Percentiles rank a stretch among this genome's conserved stretches.
phyloP scores from a whole-genome alignment of 2,113 vertebrate genomes.

The Arizona elegans region DNA sequence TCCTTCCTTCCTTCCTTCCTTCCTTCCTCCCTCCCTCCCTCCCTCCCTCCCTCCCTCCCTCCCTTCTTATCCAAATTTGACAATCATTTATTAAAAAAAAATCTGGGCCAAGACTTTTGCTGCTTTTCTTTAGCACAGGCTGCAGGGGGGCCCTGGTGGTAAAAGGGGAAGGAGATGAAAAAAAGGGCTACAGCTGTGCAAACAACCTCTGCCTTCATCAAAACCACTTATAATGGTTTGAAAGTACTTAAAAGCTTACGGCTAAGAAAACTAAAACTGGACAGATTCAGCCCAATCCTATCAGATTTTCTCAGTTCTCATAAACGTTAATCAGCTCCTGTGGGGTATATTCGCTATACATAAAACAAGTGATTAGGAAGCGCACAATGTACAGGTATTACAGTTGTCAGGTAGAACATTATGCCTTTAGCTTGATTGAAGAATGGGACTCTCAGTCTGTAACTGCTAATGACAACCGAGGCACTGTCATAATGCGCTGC shows the following conservation, averaged over 20 bases:
- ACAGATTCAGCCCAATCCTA: slow-evolving; percentile 77
- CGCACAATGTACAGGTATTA: slow-evolving; percentile 48
- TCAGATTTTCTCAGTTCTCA: slow-evolving; percentile 78
- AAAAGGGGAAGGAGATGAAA: too few species aligned
- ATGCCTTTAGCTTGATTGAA: neutral
- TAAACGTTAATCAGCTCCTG: slow-evolving; percentile 78
- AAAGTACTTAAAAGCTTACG: slow-evolving; percentile 77
- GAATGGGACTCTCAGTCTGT: neutral
- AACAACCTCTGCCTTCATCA: slow-evolving; percentile 47
- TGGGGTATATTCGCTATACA: slow-evolving; percentile 59
- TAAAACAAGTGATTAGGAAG: slow-evolving; percentile 61
- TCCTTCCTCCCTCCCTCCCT: too few species aligned
- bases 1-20: too few species aligned
- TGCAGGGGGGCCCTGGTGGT: accelerated
- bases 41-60: too few species aligned
- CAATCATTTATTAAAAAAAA: slow-evolving; percentile 68
- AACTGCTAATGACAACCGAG: neutral
- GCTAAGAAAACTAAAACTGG: slow-evolving; percentile 77
- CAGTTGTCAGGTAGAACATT: neutral
- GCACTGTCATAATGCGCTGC: neutral
- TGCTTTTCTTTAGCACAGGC: neutral
- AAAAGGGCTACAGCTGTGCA: neutral
- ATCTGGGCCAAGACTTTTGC: slow-evolving; percentile 63
- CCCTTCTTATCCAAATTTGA: slow-evolving; percentile 67
- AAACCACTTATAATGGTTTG: slow-evolving; percentile 71